A percentile compares a stretch with the other conserved stretches of the same genome.
These are phyloP conservation scores for Zosterops lateralis DNA, from an alignment of 2,113 vertebrate genomes.

Conservation along the genomic window DNA sequence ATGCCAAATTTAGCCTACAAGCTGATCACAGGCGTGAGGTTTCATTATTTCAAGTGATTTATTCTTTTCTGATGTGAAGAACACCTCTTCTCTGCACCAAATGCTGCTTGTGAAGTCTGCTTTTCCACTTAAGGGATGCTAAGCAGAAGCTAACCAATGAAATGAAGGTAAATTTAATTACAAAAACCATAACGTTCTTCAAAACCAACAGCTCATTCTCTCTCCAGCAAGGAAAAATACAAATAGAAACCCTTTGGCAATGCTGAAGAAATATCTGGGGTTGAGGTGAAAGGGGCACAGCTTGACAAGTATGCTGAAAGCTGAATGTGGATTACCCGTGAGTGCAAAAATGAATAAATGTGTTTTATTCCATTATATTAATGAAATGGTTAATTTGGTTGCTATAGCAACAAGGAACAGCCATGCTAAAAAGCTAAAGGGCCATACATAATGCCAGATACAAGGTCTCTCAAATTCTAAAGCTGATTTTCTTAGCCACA, in stretches of 20 bases:
- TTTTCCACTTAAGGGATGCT: conserved; percentile 53
- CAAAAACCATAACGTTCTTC: conserved; percentile 45
- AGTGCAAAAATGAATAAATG: conserved; percentile 64
- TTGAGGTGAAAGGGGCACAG: conserved; percentile 45
- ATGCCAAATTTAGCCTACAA: conserved; percentile 22
- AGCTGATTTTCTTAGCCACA: conserved; percentile 81
- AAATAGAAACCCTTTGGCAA: conserved; percentile 46
- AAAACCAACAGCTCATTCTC: neutral
- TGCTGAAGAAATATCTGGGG: conserved; percentile 46
- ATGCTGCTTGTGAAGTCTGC: conserved; percentile 50
- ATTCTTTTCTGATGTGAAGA: conserved; percentile 49
- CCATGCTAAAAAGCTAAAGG: conserved; percentile 82
- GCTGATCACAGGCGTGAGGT: neutral
- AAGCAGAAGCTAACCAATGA: conserved; percentile 64
- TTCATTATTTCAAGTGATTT: conserved; percentile 51
- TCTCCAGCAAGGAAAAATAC: conserved; percentile 8
- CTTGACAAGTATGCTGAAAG: conserved; percentile 56
- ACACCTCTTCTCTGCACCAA: neutral
- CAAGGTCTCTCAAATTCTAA: conserved; percentile 81
- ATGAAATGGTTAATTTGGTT: conserved; percentile 85
- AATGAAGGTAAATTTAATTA: conserved; percentile 67
- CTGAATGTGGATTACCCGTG: conserved; percentile 32
- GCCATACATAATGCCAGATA: conserved; percentile 80
- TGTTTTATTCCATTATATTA: conserved; percentile 72
- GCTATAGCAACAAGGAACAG: conserved; percentile 85